These are phyloP conservation scores for Scomber scombrus DNA, from an alignment of 2,113 vertebrate species.

Conservation along the genomic window DNA sequence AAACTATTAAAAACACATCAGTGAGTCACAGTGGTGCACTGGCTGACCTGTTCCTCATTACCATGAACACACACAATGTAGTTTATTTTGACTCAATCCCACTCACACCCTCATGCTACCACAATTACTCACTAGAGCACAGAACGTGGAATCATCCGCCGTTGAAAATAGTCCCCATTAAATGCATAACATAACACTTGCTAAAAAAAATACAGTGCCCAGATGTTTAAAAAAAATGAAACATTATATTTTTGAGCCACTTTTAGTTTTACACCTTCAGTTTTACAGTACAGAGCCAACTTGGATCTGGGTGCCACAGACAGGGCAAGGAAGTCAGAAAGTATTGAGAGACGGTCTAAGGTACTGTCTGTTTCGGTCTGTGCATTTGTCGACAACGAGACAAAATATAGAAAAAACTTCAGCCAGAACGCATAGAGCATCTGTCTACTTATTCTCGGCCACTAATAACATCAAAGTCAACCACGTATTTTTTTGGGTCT, in stretches of 20 bases:
- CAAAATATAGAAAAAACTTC: not conserved
- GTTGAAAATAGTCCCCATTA: no score
- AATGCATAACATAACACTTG: no score
- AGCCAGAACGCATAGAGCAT: not conserved
- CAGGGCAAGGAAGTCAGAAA: not conserved
- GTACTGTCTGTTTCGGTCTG: not conserved
- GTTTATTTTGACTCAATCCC: no score
- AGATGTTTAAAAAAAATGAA: not conserved
- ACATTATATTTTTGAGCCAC: not conserved
- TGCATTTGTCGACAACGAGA: not conserved
- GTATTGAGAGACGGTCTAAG: no score
- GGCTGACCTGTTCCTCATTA: no score
- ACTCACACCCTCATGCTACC: no score
- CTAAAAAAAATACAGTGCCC: not conserved
- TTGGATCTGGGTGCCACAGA: not conserved
- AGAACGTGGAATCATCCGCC: no score
- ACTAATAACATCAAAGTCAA: slow-evolving; percentile 1
- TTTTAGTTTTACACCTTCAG: not conserved
- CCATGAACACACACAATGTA: no score
- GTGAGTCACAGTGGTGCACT: no score
- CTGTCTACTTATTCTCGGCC: not conserved
- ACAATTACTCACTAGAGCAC: no score
- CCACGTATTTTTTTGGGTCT: not conserved
- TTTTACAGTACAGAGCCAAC: no score
- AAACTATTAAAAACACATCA: no score